A percentile compares a stretch with the other conserved stretches of the same genome.
Conservation (phyloP, 1,140 invertebrate genomes). For the Catajapyx aquilonaris region DNA sequence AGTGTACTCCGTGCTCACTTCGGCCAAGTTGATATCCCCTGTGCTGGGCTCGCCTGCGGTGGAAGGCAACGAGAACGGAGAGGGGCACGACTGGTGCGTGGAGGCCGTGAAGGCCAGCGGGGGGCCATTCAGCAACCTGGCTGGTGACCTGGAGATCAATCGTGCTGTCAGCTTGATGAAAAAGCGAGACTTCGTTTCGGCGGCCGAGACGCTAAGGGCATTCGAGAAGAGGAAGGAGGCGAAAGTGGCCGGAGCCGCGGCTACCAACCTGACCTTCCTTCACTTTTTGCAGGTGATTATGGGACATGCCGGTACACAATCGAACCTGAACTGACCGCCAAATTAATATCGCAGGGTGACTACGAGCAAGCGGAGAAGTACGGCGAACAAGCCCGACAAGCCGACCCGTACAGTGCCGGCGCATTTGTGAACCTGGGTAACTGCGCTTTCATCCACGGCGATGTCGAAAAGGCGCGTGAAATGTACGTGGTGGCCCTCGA, state of each 20-base stretch:
- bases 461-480: constrained; percentile 50
- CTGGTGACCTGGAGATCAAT: constrained; percentile 79
- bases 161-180: constrained; percentile 78
- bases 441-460: constrained; percentile 46
- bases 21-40: too few species aligned
- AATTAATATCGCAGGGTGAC: constrained; percentile 46
- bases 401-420: constrained; percentile 58
- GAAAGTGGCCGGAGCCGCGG: constrained; percentile 61
- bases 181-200: constrained; percentile 57
- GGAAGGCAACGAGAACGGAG: too few species aligned
- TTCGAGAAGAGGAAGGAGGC: constrained; percentile 67
- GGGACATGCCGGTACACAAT: neutral
- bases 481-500: constrained; percentile 56
- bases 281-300: constrained; percentile 39
- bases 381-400: constrained; percentile 46
- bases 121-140: constrained; percentile 40
- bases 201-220: constrained; percentile 62
- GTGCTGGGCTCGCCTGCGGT: too few species aligned
- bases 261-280: constrained; percentile 80
- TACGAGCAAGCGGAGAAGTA: constrained; percentile 63
- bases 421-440: constrained; percentile 80
- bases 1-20: too few species aligned
- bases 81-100: constrained; percentile 51
- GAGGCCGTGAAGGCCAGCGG: constrained; percentile 55
- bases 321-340: too few species aligned